Evolutionary conservation across 2,113 vertebrate species (phyloP).

Genomic region (Scomber colias): DNA sequence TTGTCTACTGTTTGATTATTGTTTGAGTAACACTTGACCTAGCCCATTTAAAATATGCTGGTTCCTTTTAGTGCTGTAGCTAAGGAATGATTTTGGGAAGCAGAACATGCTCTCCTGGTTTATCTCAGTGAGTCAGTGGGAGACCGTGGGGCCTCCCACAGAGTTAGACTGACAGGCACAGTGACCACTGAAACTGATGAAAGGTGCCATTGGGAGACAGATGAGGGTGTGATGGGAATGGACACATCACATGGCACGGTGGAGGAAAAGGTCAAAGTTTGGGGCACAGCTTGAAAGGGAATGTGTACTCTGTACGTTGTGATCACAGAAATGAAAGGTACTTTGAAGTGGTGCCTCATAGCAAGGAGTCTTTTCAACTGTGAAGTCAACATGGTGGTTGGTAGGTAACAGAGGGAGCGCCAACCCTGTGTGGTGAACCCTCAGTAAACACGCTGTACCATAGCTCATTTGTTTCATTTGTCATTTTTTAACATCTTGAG

Average conservation of each 20-base stretch:
- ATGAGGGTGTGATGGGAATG: constrained; percentile 44
- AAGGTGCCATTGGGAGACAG: constrained; percentile 38
- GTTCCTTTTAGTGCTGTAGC: no score
- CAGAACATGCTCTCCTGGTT: no score
- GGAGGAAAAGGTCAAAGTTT: constrained; percentile 58
- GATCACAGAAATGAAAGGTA: constrained; percentile 52
- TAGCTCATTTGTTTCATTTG: neutral
- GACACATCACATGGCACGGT: constrained; percentile 55
- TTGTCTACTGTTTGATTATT: constrained; percentile 12
- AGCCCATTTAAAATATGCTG: neutral
- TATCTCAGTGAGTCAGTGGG: neutral
- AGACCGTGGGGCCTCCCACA: neutral
- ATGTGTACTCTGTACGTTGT: neutral
- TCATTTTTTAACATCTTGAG: no score
- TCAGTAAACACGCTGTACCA: neutral
- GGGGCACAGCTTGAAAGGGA: constrained; percentile 41
- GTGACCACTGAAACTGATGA: constrained; percentile 45
- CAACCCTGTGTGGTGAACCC: neutral
- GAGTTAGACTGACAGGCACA: constrained; percentile 33
- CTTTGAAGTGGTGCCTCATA: constrained; percentile 57
- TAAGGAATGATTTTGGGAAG: neutral
- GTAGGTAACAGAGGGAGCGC: neutral
- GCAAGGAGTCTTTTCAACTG: constrained; percentile 17
- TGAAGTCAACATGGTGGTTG: constrained; percentile 6
- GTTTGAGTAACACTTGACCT: neutral